phyloP scores from a whole-genome alignment of 2,113 vertebrate species.

The Xerus inauris region DNA sequence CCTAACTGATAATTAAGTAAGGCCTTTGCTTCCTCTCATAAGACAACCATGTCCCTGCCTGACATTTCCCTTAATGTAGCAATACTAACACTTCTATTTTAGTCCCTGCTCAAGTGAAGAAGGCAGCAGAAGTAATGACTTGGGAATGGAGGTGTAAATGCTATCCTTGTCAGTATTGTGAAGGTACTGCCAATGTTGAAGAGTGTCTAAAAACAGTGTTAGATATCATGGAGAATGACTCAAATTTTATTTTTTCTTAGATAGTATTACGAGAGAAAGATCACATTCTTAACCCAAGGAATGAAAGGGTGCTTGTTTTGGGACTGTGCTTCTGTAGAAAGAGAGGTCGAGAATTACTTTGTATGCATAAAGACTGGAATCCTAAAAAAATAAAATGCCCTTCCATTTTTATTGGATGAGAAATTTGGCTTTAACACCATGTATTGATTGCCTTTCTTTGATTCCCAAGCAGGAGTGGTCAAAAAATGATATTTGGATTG shows the following conservation, averaged over 20 bases:
- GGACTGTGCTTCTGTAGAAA: neutral
- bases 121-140: neutral
- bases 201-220: neutral
- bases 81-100: neutral
- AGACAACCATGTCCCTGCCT: neutral
- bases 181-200: neutral
- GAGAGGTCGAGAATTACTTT: neutral
- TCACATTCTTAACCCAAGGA: neutral
- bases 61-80: neutral
- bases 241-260: neutral
- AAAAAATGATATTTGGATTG: neutral
- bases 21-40: neutral
- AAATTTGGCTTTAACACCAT: neutral
- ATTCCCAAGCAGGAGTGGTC: neutral
- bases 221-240: neutral
- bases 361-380: neutral
- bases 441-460: neutral
- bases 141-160: neutral
- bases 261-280: neutral
- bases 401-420: neutral
- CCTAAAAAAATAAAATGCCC: neutral
- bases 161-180: neutral
- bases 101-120: neutral
- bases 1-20: neutral
- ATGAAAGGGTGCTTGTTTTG: neutral